These are phyloP conservation scores for Oncopodura yosiiana DNA, from an alignment of 1,140 invertebrate genomes.

Conservation along the genomic window DNA sequence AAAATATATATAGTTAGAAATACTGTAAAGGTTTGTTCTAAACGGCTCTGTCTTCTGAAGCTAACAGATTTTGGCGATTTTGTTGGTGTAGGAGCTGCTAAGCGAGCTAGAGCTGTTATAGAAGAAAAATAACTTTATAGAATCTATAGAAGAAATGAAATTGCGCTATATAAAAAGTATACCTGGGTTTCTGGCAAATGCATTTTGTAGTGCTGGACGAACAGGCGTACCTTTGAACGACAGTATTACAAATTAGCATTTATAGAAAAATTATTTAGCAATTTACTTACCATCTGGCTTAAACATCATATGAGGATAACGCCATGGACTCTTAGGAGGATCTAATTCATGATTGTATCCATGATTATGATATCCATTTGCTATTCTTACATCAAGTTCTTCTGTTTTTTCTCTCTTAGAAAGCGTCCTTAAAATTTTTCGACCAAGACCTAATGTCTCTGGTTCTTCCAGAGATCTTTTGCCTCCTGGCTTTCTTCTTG, in stretches of 20 bases:
- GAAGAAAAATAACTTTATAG: not conserved
- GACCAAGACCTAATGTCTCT: constrained; percentile 45
- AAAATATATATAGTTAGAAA: no score
- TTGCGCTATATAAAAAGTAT: no score
- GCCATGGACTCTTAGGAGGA: constrained; percentile 49
- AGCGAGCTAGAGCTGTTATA: constrained; percentile 4
- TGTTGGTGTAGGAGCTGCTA: constrained; percentile 9
- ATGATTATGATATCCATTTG: constrained; percentile 40
- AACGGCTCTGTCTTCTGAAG: constrained; percentile 31
- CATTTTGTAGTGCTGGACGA: constrained; percentile 24
- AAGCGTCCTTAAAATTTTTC: constrained; percentile 53
- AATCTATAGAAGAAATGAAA: not conserved
- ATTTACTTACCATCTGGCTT: no score
- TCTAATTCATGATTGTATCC: constrained; percentile 53
- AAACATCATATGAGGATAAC: constrained; percentile 41
- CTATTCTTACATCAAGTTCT: constrained; percentile 18
- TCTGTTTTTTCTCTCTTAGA: constrained; percentile 40
- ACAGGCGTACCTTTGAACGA: constrained; percentile 15
- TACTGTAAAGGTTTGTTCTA: constrained; percentile 19
- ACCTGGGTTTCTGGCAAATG: constrained; percentile 33
- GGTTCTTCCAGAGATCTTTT: constrained; percentile 51
- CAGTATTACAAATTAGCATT: no score
- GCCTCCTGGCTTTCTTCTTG: constrained; percentile 50
- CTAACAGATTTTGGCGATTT: constrained; percentile 34
- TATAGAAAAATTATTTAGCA: no score